phyloP scores from a whole-genome alignment of 2,888 invertebrate species.

The Isoperla grammatica region DNA sequence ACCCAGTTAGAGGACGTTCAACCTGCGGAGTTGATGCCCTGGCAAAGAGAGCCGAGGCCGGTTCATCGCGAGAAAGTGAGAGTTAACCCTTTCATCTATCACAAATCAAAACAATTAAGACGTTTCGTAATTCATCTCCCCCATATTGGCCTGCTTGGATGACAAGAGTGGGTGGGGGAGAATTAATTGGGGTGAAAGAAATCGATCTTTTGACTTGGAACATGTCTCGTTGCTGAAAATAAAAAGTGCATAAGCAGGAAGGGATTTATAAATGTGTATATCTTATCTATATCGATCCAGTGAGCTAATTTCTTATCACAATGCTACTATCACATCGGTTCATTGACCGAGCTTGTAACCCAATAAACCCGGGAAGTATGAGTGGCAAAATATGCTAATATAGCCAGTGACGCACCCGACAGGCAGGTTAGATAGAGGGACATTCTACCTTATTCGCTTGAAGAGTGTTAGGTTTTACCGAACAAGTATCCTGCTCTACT shows the following conservation, averaged over 20 bases:
- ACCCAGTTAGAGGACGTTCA: constrained; percentile 75
- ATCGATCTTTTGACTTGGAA: too few relatives aligned
- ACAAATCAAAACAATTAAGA: too few relatives aligned
- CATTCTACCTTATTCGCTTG: background rate
- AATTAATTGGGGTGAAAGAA: too few relatives aligned
- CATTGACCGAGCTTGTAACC: constrained; percentile 8
- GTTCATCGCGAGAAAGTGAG: constrained; percentile 58
- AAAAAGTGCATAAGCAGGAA: too few relatives aligned
- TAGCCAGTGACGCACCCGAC: background rate
- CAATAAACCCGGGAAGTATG: constrained; percentile 13
- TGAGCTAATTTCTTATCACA: too few relatives aligned
- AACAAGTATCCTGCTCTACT: background rate
- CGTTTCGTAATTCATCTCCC: too few relatives aligned
- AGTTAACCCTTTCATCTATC: constrained; percentile 39
- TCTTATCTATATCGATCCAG: too few relatives aligned
- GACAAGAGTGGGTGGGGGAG: too few relatives aligned
- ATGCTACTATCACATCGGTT: background rate
- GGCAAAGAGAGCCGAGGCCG: constrained; percentile 33
- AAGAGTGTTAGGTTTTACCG: background rate
- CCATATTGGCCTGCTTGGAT: too few relatives aligned
- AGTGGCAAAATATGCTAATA: background rate
- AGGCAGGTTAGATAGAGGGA: too few relatives aligned
- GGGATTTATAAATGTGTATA: too few relatives aligned
- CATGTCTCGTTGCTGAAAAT: too few relatives aligned
- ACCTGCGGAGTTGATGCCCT: constrained; percentile 36